phyloP scores from a whole-genome alignment of 92 coral and sea anemone genomes.

The Umimayanthus chanpuru region DNA sequence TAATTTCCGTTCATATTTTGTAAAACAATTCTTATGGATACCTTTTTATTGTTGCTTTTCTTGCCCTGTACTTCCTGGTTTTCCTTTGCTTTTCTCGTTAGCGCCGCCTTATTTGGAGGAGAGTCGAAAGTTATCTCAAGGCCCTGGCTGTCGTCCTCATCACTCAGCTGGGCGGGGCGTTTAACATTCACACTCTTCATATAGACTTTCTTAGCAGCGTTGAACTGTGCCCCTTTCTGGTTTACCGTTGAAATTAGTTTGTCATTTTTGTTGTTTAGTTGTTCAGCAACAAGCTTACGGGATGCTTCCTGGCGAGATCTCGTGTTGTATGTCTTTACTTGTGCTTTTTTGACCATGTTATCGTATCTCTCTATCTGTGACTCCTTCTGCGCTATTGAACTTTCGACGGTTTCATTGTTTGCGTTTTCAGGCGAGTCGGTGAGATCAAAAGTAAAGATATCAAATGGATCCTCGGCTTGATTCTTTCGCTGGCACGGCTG shows the following conservation, averaged over 20 bases:
- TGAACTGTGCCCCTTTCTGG: background rate
- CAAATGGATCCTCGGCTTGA: slow-evolving; percentile 65
- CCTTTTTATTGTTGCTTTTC: slow-evolving; percentile 5
- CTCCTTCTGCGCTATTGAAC: background rate
- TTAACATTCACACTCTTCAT: background rate
- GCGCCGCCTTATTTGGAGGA: background rate
- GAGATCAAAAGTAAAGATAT: slow-evolving; percentile 73
- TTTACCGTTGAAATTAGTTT: background rate
- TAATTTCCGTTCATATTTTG: background rate
- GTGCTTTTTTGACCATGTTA: slow-evolving; percentile 34
- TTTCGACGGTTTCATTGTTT: slow-evolving; percentile 15
- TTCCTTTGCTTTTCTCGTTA: background rate
- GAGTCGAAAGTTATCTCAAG: slow-evolving; percentile 13
- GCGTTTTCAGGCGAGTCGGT: slow-evolving; percentile 60
- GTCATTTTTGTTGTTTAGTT: background rate
- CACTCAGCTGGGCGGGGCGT: background rate
- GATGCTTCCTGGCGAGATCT: slow-evolving; percentile 21
- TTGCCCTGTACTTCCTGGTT: background rate
- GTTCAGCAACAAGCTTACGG: background rate
- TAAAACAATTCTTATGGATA: background rate
- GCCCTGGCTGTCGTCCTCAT: slow-evolving; percentile 18
- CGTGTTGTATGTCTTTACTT: background rate
- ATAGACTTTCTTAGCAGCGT: background rate
- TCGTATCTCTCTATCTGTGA: background rate
- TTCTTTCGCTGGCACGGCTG: slow-evolving; percentile 19